Evolutionary conservation across 2,113 vertebrate species (phyloP).

Genomic region (Calyptomena viridis): DNA sequence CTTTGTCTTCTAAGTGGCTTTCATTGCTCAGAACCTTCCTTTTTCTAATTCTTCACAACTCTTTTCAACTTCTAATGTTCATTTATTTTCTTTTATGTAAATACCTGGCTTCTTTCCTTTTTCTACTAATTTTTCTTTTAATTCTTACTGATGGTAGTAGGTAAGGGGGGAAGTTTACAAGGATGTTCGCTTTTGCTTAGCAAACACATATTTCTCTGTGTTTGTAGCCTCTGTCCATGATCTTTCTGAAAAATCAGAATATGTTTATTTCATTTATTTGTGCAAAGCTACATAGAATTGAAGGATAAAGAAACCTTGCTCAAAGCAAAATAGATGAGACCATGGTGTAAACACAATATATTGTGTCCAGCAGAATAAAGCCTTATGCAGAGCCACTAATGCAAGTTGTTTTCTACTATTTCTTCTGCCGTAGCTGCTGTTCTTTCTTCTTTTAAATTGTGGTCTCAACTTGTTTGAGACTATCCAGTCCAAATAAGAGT

Average conservation of each 20-base stretch:
- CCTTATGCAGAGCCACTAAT: not conserved
- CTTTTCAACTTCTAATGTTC: not conserved
- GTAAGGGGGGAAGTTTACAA: not conserved
- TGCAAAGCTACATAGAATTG: not conserved
- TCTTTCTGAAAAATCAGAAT: not conserved
- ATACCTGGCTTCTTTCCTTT: not conserved
- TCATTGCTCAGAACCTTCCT: not conserved
- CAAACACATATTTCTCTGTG: not conserved
- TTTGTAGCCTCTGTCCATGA: not conserved
- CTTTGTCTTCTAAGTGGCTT: not conserved
- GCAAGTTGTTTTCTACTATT: not conserved
- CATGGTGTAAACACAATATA: accelerated
- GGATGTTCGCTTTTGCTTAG: not conserved
- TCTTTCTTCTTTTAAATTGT: not conserved
- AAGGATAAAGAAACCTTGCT: not conserved
- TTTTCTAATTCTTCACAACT: not conserved
- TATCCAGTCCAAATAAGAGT: not conserved
- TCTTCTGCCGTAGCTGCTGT: not conserved
- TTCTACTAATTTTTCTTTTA: not conserved
- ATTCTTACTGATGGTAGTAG: not conserved
- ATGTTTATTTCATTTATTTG: not conserved
- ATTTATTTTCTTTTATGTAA: not conserved
- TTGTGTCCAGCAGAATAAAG: not conserved
- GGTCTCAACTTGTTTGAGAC: not conserved
- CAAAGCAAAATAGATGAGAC: not conserved